These are phyloP conservation scores for Himalopsyche kuldschensis DNA, from an alignment of 2,888 invertebrate genomes.

Conservation along the genomic window DNA sequence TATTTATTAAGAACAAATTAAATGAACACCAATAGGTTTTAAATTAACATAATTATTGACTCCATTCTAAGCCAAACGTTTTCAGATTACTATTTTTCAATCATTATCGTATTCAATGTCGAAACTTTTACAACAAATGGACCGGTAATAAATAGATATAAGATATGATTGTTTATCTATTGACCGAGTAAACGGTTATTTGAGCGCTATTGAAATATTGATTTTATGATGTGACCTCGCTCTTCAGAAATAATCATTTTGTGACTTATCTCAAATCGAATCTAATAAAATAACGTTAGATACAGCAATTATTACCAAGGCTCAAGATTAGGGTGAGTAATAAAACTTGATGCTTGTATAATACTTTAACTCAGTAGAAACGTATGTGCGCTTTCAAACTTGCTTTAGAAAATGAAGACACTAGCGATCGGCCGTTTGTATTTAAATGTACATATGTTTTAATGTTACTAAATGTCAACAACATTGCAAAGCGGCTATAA, in stretches of 20 bases:
- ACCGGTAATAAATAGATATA: background rate
- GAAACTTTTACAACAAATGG: background rate
- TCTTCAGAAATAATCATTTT: background rate
- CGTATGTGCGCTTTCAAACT: too few species aligned
- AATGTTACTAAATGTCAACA: too few species aligned
- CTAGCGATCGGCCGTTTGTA: too few species aligned
- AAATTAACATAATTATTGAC: background rate
- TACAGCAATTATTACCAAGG: too few species aligned
- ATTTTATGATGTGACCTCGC: background rate
- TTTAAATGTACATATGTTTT: too few species aligned
- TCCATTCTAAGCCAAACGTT: background rate
- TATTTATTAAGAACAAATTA: constrained; percentile 1
- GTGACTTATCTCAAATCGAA: too few species aligned
- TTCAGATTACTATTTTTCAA: background rate
- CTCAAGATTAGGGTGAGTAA: too few species aligned
- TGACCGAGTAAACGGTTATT: background rate
- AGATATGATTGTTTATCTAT: background rate
- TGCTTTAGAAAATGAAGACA: too few species aligned
- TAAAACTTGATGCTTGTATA: too few species aligned
- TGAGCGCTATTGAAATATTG: background rate
- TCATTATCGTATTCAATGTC: background rate
- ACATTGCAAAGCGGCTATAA: too few species aligned
- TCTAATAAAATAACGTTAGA: too few species aligned
- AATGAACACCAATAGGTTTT: background rate
- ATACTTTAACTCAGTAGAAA: too few species aligned